Percentiles rank a stretch among this genome's conserved stretches.
phyloP scores from a whole-genome alignment of 23 tunicate genomes.

The Trididemnum clinides region DNA sequence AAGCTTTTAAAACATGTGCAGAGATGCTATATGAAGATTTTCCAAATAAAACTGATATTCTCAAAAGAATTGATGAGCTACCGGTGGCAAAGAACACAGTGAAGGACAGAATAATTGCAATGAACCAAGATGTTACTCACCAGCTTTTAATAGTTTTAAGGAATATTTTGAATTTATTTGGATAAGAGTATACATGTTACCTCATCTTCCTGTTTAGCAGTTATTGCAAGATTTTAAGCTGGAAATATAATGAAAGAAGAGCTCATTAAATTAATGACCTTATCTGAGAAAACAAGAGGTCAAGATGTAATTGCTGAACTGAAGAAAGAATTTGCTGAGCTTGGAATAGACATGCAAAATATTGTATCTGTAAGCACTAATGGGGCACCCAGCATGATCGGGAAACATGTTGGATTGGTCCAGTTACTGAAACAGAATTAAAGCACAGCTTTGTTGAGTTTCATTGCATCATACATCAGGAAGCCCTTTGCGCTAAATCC shows the following conservation, averaged over 20 bases:
- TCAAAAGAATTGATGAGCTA: slow-evolving; percentile 47
- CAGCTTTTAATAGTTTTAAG: slow-evolving; percentile 43
- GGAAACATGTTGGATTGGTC: slow-evolving; percentile 37
- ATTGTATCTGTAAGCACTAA: slow-evolving; percentile 34
- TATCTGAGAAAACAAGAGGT: slow-evolving; percentile 50
- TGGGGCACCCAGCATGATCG: slow-evolving; percentile 44
- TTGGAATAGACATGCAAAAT: slow-evolving; percentile 16
- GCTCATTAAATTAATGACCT: slow-evolving; percentile 24
- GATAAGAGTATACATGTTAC: slow-evolving; percentile 47
- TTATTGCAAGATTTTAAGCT: slow-evolving; percentile 42
- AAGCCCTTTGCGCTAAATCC: slow-evolving; percentile 44
- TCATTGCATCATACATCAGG: slow-evolving; percentile 38
- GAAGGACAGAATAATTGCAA: slow-evolving; percentile 40
- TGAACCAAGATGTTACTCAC: slow-evolving; percentile 50
- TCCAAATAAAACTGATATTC: slow-evolving; percentile 45
- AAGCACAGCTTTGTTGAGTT: slow-evolving; percentile 4
- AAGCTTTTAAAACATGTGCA: slow-evolving; percentile 34
- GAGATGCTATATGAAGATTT: slow-evolving; percentile 55
- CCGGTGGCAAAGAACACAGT: slow-evolving; percentile 46
- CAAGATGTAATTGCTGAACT: slow-evolving; percentile 44
- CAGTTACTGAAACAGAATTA: slow-evolving; percentile 2
- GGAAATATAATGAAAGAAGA: slow-evolving; percentile 55
- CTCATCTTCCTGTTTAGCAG: slow-evolving; percentile 43
- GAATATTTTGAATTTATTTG: slow-evolving; percentile 47
- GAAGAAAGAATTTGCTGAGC: slow-evolving; percentile 16